Conservation (phyloP, 2,888 invertebrate species). For the Volucella inflata region DNA sequence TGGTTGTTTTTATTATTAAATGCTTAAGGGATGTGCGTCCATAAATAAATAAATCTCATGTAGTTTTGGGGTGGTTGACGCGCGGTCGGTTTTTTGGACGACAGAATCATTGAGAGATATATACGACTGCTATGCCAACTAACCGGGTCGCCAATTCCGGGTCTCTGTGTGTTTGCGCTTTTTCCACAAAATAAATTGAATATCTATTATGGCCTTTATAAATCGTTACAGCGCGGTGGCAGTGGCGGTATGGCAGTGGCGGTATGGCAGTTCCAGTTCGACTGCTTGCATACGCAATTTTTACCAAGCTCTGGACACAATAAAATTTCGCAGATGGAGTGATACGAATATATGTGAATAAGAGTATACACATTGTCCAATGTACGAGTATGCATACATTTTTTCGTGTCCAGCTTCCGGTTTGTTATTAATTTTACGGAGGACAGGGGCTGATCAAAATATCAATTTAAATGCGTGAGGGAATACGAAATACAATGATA, state of each 20-base stretch:
- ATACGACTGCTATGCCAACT: conserved; percentile 52
- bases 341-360: conserved; percentile 25
- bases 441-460: conserved; percentile 5
- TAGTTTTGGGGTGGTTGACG: conserved; percentile 26
- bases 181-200: conserved; percentile 67
- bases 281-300: conserved; percentile 60
- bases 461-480: conserved; percentile 36
- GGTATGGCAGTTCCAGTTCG: too few relatives aligned
- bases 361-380: too few relatives aligned
- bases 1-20: conserved; percentile 73
- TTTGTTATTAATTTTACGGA: not conserved
- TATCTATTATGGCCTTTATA: conserved; percentile 68
- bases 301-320: conserved; percentile 44
- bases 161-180: conserved; percentile 47
- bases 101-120: conserved; percentile 44
- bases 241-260: not conserved
- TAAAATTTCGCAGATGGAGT: conserved; percentile 43
- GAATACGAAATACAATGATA: not conserved
- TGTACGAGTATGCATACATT: not conserved
- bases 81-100: conserved; percentile 33
- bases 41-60: conserved; percentile 65
- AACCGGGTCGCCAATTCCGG: conserved; percentile 40
- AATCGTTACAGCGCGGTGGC: conserved; percentile 65
- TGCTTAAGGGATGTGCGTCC: conserved; percentile 58
- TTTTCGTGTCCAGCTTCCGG: not conserved